Conservation (phyloP, 2,797 vertebrate genomes). For the Mormyrops boulengeri region DNA sequence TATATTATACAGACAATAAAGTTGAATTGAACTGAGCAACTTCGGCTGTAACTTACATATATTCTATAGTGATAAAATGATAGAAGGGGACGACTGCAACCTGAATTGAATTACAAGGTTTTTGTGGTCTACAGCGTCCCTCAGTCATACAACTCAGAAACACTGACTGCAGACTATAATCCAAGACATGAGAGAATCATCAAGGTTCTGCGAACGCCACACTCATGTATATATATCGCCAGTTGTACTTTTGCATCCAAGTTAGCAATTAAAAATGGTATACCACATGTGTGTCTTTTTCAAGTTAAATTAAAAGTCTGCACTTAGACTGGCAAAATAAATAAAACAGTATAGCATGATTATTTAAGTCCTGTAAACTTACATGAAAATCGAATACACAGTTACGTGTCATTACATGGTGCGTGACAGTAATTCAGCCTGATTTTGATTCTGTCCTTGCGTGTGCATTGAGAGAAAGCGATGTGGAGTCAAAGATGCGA, state of each 20-base stretch:
- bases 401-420: not conserved
- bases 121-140: not conserved
- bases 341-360: not conserved
- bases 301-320: not conserved
- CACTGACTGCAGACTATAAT: not conserved
- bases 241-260: not conserved
- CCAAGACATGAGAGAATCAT: not conserved
- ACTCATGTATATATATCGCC: not conserved
- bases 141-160: not conserved
- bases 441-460: not conserved
- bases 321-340: not conserved
- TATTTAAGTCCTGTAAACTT: not conserved
- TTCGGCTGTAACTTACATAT: not conserved
- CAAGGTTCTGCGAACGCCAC: not conserved
- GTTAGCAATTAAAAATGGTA: constrained; percentile 1
- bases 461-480: not conserved
- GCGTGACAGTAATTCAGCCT: not conserved
- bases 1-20: not conserved
- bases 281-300: not conserved
- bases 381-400: not conserved
- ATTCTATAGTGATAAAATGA: not conserved
- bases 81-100: not conserved
- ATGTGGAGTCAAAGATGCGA: not conserved
- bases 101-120: not conserved
- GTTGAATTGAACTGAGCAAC: not conserved